Evolutionary conservation across 2,113 vertebrate species (phyloP), one percentile per base, ranked within the genome.

Genomic region (Sula dactylatra): DNA sequence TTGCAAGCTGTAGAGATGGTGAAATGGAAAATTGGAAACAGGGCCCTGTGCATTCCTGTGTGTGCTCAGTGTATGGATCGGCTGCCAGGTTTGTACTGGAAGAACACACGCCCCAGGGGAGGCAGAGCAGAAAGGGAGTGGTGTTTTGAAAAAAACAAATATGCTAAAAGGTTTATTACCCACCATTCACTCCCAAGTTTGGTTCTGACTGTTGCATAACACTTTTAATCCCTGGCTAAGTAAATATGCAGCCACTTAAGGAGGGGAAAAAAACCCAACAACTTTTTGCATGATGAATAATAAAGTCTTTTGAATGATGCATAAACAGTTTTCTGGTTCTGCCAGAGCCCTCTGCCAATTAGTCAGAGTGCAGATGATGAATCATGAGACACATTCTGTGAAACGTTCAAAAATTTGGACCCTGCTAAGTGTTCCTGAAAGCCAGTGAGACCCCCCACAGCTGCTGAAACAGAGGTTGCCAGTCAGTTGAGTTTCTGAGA

Each of bases 331-430:
- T 94, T 84, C 86, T 91, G 88, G 90, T 95, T 95, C 93, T 97
- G 95, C 96, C 94, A 93, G 95, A 96, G 72, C 83, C 84, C 88
- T 95, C 72, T 97, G 92, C 91, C 92, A 96, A 90, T 96, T 97
- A 96, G 85, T 97, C 93, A 97, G 96, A 95, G 88, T 87, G 56
- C 71, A 96, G 92, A 83, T 92, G 96, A 95, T 96, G 95, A 97
- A 93, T 97, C 94, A 95, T 96, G 94, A 97, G 97, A 94, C 91
- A 90, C 92, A 88, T 91, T 97, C 88, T 97, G 97, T 95, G 90
- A 90, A 94, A 94, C 66, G 83, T 91, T 95, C 56, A 42, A 21
- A 93, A 97, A 91, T 93, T 20, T 94, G 94, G 97, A 82, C 93
- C 93, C 77, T 80, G 91, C 71, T 81, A 78, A 91, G 71, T 88